Base-by-base conservation (phyloP, 2,113 vertebrate genomes). In the Emydocephalus ijimae region DNA sequence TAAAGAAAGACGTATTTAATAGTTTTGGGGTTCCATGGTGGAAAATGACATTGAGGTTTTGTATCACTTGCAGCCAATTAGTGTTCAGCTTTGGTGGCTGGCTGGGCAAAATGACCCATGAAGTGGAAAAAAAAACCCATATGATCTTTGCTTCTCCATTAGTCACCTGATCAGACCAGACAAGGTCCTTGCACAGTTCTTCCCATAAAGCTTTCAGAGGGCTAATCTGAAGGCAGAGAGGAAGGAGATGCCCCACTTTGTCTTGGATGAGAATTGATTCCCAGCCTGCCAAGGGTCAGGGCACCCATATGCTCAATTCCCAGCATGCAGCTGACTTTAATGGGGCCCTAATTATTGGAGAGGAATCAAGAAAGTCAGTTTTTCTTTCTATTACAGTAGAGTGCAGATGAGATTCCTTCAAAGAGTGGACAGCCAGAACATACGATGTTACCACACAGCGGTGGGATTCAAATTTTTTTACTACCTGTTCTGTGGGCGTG, bases 21-120 rank as follows among this genome's bases (percentile, higher is more conserved):
- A 92, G 95, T 94, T 94, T 59, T 96, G 96, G 93, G 94, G 95
- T 94, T 97, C 93, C 95, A 90, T 23, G 61, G 93, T 88, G 96
- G 95, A 96, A 96, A 97, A 95, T 96, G 91, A 91, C 18, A 57
- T 9, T 15, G 39, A 54, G 39, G 85, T 92, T 95, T 95, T 93
- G 94, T 95, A 96, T 93, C 94, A 0, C 89, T 93, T 95, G 92
- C 89, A 20, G 93, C 88, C 90, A 54, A 90, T 96, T 95, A 96
- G n/a, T 39, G 69, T 81, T 81, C 34, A 20, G 69, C 18, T 39
- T 81, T 15, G 94, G n/a, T n/a, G 50, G 4, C 24, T 1, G 89
- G n/a, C 5, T 56, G 29, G 91, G 26, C 59, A 45, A 57, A 94
- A 94, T 93, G 92, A 86, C 81, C 43, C n/a, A 54, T 48, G 43